Evolutionary conservation across 1,140 invertebrate genomes (phyloP), one percentile per base, ranked within the genome.

Genomic region (Harpegnathos saltator): DNA sequence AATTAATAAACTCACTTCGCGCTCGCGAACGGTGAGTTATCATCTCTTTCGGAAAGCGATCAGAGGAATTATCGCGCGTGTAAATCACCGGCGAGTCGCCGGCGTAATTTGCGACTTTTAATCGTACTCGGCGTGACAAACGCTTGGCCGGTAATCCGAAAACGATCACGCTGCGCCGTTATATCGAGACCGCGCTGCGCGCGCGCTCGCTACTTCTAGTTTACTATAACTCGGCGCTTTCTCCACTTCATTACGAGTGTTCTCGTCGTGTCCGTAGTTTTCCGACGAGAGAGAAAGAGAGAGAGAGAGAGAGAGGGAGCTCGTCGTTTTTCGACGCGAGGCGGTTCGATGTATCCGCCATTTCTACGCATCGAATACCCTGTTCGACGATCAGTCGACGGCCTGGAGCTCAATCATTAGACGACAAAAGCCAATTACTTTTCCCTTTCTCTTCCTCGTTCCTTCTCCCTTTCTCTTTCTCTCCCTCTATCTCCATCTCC

Each of bases 21-120:
- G 54, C 12, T 72, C 4, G 38, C 38, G 38, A 72, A 11, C 29
- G 9, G 50, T 19, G 62, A 44, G 26, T 65, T 77, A 54, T 65
- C 61, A 4, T 52, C 19, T 66, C 48, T 66, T 66, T 77, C 1
- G 48, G 19, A 66, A 56, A 63, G 26, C n/a, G 50, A 66, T 77
- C 48, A 22, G 26, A 15, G 26, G 61, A 65, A 77, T 77, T 65
- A 77, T 54, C 44, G 48, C 59, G 59, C 26, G 15, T n/a, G n/a
- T 75, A 33, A 75, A 77, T 77, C 44, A 75, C 7, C 38, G 38
- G 11, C 26, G 59, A 19, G 24, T 65, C 15, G 22, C 38, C 61
- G 48, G 14, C 48, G 48, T 66, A 38, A 77, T 77, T 77, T 66
- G 74, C 74, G 66, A 77, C 26, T 77, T 77, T 77, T 56, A 66